Evolutionary conservation across 2,113 vertebrate genomes (phyloP).

Genomic region (Toxotes chatareus): DNA sequence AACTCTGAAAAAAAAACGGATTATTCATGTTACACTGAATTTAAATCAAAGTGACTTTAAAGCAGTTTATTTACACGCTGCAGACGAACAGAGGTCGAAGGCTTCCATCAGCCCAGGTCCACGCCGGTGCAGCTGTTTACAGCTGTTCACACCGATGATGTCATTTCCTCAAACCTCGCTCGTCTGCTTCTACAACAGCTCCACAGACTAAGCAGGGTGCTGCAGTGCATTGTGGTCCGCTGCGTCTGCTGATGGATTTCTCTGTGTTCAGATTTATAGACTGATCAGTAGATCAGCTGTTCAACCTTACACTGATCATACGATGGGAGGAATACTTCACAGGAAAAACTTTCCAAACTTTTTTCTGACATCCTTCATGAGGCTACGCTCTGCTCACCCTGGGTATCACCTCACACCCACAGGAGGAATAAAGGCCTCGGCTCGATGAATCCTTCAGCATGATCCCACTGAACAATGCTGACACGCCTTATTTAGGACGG

Average conservation of each 20-base stretch:
- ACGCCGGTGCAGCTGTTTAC: too few species aligned
- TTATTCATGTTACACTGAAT: conserved; percentile 36
- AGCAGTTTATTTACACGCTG: background rate
- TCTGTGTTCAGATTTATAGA: background rate
- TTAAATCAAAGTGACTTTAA: conserved; percentile 16
- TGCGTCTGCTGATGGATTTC: conserved; percentile 8
- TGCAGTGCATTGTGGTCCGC: background rate
- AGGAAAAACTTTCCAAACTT: background rate
- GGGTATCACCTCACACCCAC: background rate
- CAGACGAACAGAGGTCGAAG: background rate
- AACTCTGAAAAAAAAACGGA: conserved; percentile 35
- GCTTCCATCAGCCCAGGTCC: background rate
- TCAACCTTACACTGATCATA: background rate
- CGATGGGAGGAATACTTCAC: background rate
- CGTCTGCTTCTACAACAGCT: background rate
- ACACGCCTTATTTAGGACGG: background rate
- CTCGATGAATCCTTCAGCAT: conserved; percentile 5
- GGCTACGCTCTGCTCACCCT: background rate
- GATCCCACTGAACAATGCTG: background rate
- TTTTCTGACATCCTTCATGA: too few species aligned
- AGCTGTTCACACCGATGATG: background rate
- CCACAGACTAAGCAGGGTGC: background rate
- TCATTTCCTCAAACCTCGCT: background rate
- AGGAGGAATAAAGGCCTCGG: background rate
- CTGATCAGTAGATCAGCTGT: background rate